These are phyloP conservation scores for Telmatherina bonti DNA, from an alignment of 2,797 vertebrate genomes.

Conservation along the genomic window DNA sequence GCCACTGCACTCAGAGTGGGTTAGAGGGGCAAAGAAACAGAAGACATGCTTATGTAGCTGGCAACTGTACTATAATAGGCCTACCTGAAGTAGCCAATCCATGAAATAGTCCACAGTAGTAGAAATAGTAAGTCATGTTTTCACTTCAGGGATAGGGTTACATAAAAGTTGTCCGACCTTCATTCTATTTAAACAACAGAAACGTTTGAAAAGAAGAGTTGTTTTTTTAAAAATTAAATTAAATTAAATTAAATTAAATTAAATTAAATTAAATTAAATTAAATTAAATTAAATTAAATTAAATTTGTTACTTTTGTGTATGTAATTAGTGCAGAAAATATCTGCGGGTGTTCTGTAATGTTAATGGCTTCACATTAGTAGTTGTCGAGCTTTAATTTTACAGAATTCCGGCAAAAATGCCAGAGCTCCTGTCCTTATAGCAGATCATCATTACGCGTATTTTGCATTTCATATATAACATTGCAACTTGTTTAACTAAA, in stretches of 20 bases:
- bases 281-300: not conserved
- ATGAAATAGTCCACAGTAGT: not conserved
- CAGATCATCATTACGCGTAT: not conserved
- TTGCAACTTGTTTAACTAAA: not conserved
- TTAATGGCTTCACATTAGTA: not conserved
- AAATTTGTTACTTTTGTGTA: no score
- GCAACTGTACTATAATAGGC: not conserved
- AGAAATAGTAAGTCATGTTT: constrained; percentile 4
- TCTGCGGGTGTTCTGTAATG: no score
- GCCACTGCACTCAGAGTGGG: constrained; percentile 48
- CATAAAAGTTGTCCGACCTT: not conserved
- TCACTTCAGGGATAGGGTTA: not conserved
- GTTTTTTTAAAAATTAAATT: not conserved
- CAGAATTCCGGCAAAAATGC: not conserved
- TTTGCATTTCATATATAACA: not conserved
- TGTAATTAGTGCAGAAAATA: not conserved
- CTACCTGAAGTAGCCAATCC: not conserved
- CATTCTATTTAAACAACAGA: not conserved
- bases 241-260: not conserved
- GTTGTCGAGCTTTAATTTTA: not conserved
- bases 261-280: not conserved
- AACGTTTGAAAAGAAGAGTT: not conserved
- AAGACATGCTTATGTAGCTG: constrained; percentile 1
- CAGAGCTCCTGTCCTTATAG: not conserved
- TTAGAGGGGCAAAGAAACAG: constrained; percentile 35